Base-by-base conservation (phyloP, 2,113 vertebrate species). In the Sinocyclocheilus rhinocerous region DNA sequence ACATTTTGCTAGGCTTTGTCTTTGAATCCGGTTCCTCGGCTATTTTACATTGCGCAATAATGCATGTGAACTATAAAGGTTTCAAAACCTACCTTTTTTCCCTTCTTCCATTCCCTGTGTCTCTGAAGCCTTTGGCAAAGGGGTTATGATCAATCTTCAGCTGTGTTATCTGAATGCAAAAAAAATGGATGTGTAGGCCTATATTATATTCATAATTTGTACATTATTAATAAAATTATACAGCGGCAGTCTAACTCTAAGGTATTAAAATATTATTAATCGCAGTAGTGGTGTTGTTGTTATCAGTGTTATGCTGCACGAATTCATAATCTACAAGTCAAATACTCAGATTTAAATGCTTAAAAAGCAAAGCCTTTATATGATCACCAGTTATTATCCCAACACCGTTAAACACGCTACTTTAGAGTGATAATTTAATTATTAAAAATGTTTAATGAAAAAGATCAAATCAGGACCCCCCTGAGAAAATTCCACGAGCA, bases 101-200 rank as follows among this genome's bases (percentile, higher is more conserved):
- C 84, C 98, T 90, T 72, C 98, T 94, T 84, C 98, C 98, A 87
- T 99, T 99, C 29, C 98, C 98, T 0, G 98, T 99, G 94, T 99
- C 98, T 93, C 98, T 93, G 93, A 99, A 99, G 87, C 98, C 98
- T 93, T 99, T 99, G 83, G 98, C 98, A 88, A 99, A 48, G 45
- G 45, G 45, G 45, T 48, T 48, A 48, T 48, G 12, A 12, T 48
- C 45, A 48, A 48, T 48, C 91, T 99, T 99, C 91, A 99, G 94
- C 91, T 99, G 98, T 4, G 98, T 99, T 88, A 99, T 99, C 98
- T 99, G 94, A 0, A 22, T 42, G 67, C 9, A 81, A 86, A 76
- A 9, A 12, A 48, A 45, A 45, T 10, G 13, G 24, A 50, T 26
- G n/a, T 7, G 29, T 33, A 33, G 29, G 29, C 29, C 29, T 33